Percentiles rank a stretch among this genome's conserved stretches.
Evolutionary conservation across 2,113 vertebrate genomes (phyloP).

Genomic region (Rattus rattus): DNA sequence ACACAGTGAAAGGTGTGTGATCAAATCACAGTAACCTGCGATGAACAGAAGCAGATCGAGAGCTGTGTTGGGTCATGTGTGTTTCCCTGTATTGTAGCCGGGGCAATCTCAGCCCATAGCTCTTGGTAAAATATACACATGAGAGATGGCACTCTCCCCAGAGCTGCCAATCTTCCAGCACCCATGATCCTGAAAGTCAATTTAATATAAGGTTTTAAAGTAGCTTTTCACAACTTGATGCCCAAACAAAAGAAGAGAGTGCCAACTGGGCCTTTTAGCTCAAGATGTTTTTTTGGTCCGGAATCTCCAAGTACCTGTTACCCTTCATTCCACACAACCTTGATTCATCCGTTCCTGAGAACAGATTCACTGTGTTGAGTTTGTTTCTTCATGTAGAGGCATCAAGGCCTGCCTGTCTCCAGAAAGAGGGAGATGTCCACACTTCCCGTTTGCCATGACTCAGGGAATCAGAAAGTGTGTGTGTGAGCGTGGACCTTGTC

Average conservation of each 20-base stretch:
- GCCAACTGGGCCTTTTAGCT: conserved; percentile 66
- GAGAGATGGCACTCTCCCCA: conserved; percentile 76
- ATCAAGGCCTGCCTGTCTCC: neutral
- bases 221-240: conserved; percentile 73
- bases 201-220: conserved; percentile 72
- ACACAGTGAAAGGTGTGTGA: neutral
- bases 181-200: conserved; percentile 66
- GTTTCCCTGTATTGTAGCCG: neutral
- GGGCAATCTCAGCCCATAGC: neutral
- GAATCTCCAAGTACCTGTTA: conserved; percentile 42
- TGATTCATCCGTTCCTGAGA: conserved; percentile 31
- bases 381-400: conserved; percentile 1
- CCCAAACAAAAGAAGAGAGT: conserved; percentile 58
- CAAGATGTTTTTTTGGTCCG: conserved; percentile 62
- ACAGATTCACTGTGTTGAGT: conserved; percentile 27
- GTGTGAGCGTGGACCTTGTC: neutral
- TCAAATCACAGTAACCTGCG: neutral
- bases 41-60: neutral
- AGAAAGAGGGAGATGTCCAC: neutral
- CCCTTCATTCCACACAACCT: conserved; percentile 54
- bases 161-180: conserved; percentile 75
- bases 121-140: conserved; percentile 40
- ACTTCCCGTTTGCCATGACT: neutral
- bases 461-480: neutral
- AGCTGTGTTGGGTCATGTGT: neutral